Conservation (phyloP, 2,797 vertebrate genomes). For the Danio aesculapii region DNA sequence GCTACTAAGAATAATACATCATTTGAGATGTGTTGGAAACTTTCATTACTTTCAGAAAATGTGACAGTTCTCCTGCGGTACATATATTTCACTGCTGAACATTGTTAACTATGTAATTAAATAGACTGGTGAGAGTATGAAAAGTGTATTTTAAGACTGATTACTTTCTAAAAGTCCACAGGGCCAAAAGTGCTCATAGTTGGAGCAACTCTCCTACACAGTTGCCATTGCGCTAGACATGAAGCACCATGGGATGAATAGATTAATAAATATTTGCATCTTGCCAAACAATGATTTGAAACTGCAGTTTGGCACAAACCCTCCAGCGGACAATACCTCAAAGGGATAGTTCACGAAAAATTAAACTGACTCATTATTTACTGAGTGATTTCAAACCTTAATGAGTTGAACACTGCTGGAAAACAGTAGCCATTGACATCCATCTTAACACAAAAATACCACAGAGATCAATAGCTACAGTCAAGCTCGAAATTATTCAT, state of each 20-base stretch:
- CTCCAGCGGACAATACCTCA: neutral
- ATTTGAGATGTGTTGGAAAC: neutral
- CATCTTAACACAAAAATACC: no score
- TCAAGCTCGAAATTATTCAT: no score
- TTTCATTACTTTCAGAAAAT: neutral
- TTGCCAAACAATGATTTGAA: slow-evolving; percentile 12
- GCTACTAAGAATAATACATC: neutral
- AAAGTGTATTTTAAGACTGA: neutral
- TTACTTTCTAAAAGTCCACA: slow-evolving; percentile 10
- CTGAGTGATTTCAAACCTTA: no score
- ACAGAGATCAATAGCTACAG: no score
- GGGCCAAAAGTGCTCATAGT: neutral
- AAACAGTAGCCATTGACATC: no score
- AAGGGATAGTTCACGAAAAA: no score
- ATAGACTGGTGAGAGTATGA: neutral
- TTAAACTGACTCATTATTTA: no score
- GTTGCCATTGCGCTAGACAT: slow-evolving; percentile 6
- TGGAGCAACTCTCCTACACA: neutral
- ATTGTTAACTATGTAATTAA: neutral
- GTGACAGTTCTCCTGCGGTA: neutral
- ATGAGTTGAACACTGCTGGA: no score
- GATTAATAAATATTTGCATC: slow-evolving; percentile 26
- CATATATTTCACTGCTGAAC: neutral
- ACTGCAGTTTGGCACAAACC: neutral
- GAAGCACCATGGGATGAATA: slow-evolving; percentile 32